These are phyloP conservation scores for Larimichthys polyactis DNA, from an alignment of 2,113 vertebrate genomes.

Conservation along the genomic window DNA sequence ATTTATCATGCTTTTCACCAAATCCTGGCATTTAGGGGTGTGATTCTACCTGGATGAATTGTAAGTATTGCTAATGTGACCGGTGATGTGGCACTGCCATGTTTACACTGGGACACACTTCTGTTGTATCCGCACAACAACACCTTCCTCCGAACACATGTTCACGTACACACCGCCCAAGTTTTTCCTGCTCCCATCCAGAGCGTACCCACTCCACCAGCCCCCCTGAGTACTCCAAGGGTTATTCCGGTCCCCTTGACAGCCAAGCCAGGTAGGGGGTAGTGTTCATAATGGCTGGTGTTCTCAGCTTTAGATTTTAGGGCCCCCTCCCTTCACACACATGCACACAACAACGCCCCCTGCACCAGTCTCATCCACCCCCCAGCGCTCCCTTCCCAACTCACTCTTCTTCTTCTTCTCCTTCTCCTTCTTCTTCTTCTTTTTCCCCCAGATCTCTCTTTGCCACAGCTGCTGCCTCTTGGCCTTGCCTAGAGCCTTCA, in stretches of 20 bases:
- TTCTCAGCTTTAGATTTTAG: constrained; percentile 65
- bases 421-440: constrained; percentile 51
- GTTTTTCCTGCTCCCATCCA: constrained; percentile 54
- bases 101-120: constrained; percentile 49
- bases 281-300: constrained; percentile 67
- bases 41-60: constrained; percentile 39
- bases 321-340: constrained; percentile 41
- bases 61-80: constrained; percentile 53
- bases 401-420: constrained; percentile 54
- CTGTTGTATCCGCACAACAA: constrained; percentile 45
- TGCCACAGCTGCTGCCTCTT: constrained; percentile 84
- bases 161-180: constrained; percentile 20
- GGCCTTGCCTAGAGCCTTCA: constrained; percentile 78
- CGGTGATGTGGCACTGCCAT: constrained; percentile 48
- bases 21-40: constrained; percentile 40
- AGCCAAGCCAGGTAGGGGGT: constrained; percentile 69
- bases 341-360: constrained; percentile 63
- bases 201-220: constrained; percentile 26
- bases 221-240: constrained; percentile 52
- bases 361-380: constrained; percentile 64
- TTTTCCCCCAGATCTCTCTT: constrained; percentile 77
- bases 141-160: constrained; percentile 51
- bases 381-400: constrained; percentile 64
- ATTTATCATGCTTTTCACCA: constrained; percentile 60
- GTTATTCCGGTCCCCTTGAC: constrained; percentile 60